Evolutionary conservation across 2,888 invertebrate genomes (phyloP).

Genomic region (Lacanobia oleracea): DNA sequence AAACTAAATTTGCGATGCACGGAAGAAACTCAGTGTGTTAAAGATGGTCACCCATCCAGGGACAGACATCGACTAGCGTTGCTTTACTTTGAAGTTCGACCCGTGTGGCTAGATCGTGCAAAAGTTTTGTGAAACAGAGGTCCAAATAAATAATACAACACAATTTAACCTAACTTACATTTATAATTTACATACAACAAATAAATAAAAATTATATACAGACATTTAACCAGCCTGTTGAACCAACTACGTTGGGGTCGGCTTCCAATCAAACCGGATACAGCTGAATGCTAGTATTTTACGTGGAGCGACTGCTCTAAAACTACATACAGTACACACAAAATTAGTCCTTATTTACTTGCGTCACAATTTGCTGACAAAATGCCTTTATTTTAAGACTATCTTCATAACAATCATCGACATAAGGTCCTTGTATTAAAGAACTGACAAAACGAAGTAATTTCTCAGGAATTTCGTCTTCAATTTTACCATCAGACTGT

Average conservation of each 20-base stretch:
- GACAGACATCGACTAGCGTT: too few relatives aligned
- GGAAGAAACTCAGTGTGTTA: too few relatives aligned
- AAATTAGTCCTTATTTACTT: conserved; percentile 3
- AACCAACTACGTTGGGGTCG: neutral
- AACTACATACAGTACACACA: neutral
- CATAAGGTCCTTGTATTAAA: conserved; percentile 25
- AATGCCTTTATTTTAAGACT: conserved; percentile 17
- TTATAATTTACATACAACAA: conserved; percentile 36
- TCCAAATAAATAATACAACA: conserved; percentile 7
- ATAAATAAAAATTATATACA: conserved; percentile 21
- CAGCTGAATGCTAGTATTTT: neutral
- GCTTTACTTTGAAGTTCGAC: too few relatives aligned
- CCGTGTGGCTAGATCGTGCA: neutral
- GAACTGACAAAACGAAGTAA: conserved; percentile 13
- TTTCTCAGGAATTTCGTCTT: conserved; percentile 28
- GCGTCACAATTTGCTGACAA: conserved; percentile 8
- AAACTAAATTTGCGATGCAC: too few relatives aligned
- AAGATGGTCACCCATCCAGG: too few relatives aligned
- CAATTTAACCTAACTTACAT: conserved; percentile 23
- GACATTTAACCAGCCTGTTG: neutral
- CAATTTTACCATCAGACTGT: neutral
- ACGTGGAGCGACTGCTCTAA: neutral
- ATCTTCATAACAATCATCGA: conserved; percentile 1
- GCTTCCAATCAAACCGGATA: neutral
- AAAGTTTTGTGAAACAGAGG: neutral